phyloP scores from a whole-genome alignment of 2,113 vertebrate species.

The Ibidorhyncha struthersii region DNA sequence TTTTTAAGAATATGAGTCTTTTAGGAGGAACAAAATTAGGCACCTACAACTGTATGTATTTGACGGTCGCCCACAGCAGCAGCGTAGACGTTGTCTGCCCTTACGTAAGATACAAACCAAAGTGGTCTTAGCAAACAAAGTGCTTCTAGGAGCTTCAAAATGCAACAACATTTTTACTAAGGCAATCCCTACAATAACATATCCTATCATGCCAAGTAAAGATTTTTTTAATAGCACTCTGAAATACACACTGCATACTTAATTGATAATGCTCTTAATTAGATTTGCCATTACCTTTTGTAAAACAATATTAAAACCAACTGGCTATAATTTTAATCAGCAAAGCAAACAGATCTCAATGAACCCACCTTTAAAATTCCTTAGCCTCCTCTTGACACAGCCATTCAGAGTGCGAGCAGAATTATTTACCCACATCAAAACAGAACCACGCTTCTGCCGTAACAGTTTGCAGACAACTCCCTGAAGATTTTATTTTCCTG shows the following conservation, averaged over 20 bases:
- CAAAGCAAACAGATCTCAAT: background rate
- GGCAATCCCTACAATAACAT: background rate
- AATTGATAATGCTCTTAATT: background rate
- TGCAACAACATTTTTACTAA: background rate
- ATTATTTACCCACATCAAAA: background rate
- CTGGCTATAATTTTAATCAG: background rate
- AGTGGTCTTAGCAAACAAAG: background rate
- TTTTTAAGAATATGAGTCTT: background rate
- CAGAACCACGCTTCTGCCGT: background rate
- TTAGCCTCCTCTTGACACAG: background rate
- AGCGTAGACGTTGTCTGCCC: accelerated
- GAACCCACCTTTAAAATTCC: background rate
- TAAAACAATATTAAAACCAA: background rate
- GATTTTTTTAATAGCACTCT: background rate
- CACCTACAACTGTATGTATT: accelerated
- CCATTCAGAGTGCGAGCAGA: background rate
- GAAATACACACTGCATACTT: background rate
- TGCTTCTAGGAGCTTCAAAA: background rate
- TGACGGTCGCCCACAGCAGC: accelerated
- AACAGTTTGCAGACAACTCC: background rate
- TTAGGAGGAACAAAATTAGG: background rate
- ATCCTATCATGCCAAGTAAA: background rate
- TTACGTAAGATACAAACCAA: accelerated
- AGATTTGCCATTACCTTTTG: background rate
- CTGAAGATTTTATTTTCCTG: accelerated